Evolutionary conservation across 2,888 invertebrate genomes (phyloP), one percentile per base, ranked within the genome.

Genomic region (Lapara coniferarum): DNA sequence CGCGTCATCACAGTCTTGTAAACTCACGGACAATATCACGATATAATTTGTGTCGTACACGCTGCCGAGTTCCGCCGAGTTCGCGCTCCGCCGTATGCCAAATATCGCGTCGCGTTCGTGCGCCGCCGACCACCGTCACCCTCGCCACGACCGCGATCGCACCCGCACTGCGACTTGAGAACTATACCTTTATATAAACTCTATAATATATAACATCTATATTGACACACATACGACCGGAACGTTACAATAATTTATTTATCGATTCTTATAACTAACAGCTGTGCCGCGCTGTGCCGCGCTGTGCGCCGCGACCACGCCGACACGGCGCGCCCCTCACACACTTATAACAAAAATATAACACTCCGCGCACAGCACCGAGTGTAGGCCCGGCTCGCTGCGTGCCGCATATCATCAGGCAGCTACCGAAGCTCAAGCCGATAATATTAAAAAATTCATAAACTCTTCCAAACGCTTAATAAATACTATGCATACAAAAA

Each of bases 161-260:
- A 6, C 37, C 37, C 37, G 37, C 37, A 8, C 37, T 37, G 37
- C 37, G 37, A 37, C 37, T 37, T 37, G 7, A 55, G 12, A 55
- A 55, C 55, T 10, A 19, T 55, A 19, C 19, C 3, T 55, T 55
- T 19, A 55, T 53, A 53, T 55, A 55, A 74, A 71, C 68, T 78
- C 73, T 77, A 75, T 76, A 75, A 75, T 78, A 77, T 79, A 76
- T 76, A 79, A 79, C 77, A 78, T 79, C 78, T 74, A 81, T 73
- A 78, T 78, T 76, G 76, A 80, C 44, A 59, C 44, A 59, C 44
- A 46, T 46, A 59, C 44, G 59, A 59, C 44, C 37, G 59, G 59
- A 59, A 44, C 59, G 59, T 59, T 44, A 13, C 44, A 16, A 37
- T 37, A 1, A 44, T 37, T 46, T 44, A 59, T 46, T 46, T 44